Percentiles rank a stretch among this genome's conserved stretches.
These are phyloP conservation scores for Chrysolina oricalcia DNA, from an alignment of 2,888 invertebrate species.

Conservation along the genomic window DNA sequence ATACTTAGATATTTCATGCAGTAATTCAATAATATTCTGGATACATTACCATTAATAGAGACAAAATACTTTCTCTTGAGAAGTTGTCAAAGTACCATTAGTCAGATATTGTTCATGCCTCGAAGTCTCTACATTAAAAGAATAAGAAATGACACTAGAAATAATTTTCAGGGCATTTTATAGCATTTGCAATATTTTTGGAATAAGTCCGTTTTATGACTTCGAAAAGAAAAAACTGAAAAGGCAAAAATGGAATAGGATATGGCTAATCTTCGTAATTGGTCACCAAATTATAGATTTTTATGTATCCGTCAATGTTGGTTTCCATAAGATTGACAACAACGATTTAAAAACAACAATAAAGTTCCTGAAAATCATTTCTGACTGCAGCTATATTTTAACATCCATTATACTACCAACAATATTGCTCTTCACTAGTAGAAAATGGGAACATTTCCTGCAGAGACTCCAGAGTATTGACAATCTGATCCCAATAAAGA, in stretches of 20 bases:
- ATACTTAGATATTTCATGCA: not conserved
- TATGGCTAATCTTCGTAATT: not conserved
- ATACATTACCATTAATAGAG: not conserved
- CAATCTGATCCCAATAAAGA: not conserved
- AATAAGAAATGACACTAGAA: not conserved
- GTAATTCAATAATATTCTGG: not conserved
- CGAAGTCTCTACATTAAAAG: not conserved
- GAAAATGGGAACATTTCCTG: not conserved
- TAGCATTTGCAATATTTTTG: slow-evolving; percentile 4
- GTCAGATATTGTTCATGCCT: no score
- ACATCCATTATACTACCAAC: slow-evolving; percentile 4
- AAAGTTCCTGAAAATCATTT: not conserved
- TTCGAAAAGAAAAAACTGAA: slow-evolving; percentile 21
- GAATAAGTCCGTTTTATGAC: slow-evolving; percentile 28
- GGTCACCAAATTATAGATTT: slow-evolving; percentile 3
- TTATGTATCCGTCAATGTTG: not conserved
- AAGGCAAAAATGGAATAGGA: slow-evolving; percentile 9
- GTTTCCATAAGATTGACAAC: not conserved
- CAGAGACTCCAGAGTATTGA: slow-evolving; percentile 2
- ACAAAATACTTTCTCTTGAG: not conserved
- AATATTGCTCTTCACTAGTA: not conserved
- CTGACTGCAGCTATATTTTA: not conserved
- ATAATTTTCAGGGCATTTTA: not conserved
- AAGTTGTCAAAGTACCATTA: slow-evolving; percentile 3
- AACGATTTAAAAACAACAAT: not conserved